Percentiles rank a stretch among this genome's conserved stretches.
Conservation (phyloP, 2,113 vertebrate species). For the Rhynchopsitta pachyrhyncha region DNA sequence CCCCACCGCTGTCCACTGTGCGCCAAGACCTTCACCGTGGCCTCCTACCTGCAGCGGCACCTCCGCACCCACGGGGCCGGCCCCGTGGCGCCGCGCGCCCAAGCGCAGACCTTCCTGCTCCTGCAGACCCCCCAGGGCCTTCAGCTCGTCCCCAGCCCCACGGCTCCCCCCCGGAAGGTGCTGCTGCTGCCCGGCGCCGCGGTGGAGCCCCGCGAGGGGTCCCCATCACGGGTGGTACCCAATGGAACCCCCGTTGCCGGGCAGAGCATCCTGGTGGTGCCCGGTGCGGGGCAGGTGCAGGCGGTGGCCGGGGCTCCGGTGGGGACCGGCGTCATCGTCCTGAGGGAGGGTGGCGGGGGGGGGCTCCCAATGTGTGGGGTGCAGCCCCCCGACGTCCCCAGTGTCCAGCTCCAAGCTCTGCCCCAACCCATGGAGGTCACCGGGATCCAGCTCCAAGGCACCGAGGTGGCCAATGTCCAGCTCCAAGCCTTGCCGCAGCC, state of each 20-base stretch:
- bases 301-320: not conserved
- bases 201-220: not conserved
- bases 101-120: slow-evolving; percentile 78
- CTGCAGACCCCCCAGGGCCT: slow-evolving; percentile 85
- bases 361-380: not conserved
- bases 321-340: slow-evolving; percentile 48
- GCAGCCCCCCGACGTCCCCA: not conserved
- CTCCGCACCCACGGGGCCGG: slow-evolving; percentile 69
- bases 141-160: slow-evolving; percentile 86
- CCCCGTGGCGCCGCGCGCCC: not conserved
- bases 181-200: too few relatives aligned
- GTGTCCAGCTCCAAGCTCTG: not conserved
- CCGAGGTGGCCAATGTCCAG: not conserved
- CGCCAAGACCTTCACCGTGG: slow-evolving; percentile 88
- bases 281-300: not conserved
- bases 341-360: not conserved
- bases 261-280: slow-evolving; percentile 36
- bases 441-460: too few relatives aligned
- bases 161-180: slow-evolving; percentile 38
- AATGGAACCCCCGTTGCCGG: rapidly evolving
- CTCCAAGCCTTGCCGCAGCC: not conserved
- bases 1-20: slow-evolving; percentile 86
- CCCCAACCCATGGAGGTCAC: not conserved
- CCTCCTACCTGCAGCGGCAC: slow-evolving; percentile 91
- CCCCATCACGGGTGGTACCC: rapidly evolving